A percentile compares a stretch with the other conserved stretches of the same genome.
phyloP scores from a whole-genome alignment of 2,888 invertebrate genomes.

The Copidosoma aretas region DNA sequence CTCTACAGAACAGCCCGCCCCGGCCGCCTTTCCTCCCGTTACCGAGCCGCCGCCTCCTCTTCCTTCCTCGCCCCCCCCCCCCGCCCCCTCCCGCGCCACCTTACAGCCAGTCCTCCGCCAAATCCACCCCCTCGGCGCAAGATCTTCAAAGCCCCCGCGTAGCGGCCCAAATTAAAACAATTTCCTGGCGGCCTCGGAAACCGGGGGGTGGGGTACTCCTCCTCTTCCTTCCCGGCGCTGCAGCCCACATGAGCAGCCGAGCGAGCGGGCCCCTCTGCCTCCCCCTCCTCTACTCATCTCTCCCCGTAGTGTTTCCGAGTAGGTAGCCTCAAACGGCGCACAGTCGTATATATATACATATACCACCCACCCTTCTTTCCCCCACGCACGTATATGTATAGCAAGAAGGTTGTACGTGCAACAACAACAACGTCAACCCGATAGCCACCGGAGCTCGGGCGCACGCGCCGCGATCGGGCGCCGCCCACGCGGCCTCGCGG shows the following conservation, averaged over 20 bases:
- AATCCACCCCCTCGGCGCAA: conserved; percentile 42
- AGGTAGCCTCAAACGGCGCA: not conserved
- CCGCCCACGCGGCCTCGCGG: conserved; percentile 20
- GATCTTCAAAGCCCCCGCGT: conserved; percentile 44
- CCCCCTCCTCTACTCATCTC: not conserved
- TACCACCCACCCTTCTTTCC: not conserved
- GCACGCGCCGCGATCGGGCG: not conserved
- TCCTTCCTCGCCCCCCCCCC: not conserved
- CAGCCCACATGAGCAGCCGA: not conserved
- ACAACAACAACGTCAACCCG: no score
- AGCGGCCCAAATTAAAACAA: conserved; percentile 38
- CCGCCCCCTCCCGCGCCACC: no score
- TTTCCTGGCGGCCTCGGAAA: conserved; percentile 27
- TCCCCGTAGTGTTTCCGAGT: conserved; percentile 14
- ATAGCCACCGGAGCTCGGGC: not conserved
- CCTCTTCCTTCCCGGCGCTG: no score
- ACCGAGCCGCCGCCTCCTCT: conserved; percentile 13
- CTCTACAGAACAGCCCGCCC: no score
- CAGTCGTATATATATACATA: no score
- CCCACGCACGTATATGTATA: no score
- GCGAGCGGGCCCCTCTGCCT: no score
- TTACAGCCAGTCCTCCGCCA: no score
- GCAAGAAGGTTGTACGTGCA: no score
- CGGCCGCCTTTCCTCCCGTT: no score
- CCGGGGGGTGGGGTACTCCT: not conserved